These are phyloP conservation scores for Salarias fasciatus DNA, from an alignment of 2,797 vertebrate species.

Conservation along the genomic window DNA sequence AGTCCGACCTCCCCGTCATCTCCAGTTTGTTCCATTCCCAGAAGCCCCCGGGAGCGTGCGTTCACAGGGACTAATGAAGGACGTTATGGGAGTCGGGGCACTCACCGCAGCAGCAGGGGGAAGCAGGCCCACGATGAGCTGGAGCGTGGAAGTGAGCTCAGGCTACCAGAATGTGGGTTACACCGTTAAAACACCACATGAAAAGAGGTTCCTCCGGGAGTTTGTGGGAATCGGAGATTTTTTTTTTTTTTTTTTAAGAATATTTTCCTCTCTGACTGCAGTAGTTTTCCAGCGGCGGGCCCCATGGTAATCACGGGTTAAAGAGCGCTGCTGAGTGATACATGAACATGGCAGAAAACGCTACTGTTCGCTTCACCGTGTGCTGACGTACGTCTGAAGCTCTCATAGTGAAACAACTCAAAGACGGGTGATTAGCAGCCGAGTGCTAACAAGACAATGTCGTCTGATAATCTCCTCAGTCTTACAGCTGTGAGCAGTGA, in stretches of 20 bases:
- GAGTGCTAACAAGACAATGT: too few relatives aligned
- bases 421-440: too few relatives aligned
- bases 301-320: slow-evolving; percentile 59
- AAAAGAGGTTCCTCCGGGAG: slow-evolving; percentile 65
- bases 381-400: slow-evolving; percentile 13
- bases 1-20: slow-evolving; percentile 36
- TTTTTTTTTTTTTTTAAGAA: too few relatives aligned
- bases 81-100: slow-evolving; percentile 45
- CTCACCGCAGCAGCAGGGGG: slow-evolving; percentile 51
- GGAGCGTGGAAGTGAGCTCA: slow-evolving; percentile 76
- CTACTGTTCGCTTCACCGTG: slow-evolving; percentile 30
- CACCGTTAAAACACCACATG: slow-evolving; percentile 72
- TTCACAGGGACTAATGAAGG: slow-evolving; percentile 57
- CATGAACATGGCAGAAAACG: slow-evolving; percentile 37
- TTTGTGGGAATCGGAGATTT: slow-evolving; percentile 57
- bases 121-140: slow-evolving; percentile 40
- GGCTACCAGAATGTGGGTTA: slow-evolving; percentile 66
- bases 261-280: slow-evolving; percentile 19
- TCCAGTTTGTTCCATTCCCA: slow-evolving; percentile 57
- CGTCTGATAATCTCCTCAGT: too few relatives aligned
- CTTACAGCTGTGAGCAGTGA: too few relatives aligned
- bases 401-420: not conserved
- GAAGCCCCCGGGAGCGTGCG: slow-evolving; percentile 35
- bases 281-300: slow-evolving; percentile 55
- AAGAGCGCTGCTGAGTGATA: slow-evolving; percentile 53